A percentile compares a stretch with the other conserved stretches of the same genome.
These are phyloP conservation scores for Heliocidaris tuberculata DNA, from an alignment of 35 echinoderm and acorn worm species.

Conservation along the genomic window DNA sequence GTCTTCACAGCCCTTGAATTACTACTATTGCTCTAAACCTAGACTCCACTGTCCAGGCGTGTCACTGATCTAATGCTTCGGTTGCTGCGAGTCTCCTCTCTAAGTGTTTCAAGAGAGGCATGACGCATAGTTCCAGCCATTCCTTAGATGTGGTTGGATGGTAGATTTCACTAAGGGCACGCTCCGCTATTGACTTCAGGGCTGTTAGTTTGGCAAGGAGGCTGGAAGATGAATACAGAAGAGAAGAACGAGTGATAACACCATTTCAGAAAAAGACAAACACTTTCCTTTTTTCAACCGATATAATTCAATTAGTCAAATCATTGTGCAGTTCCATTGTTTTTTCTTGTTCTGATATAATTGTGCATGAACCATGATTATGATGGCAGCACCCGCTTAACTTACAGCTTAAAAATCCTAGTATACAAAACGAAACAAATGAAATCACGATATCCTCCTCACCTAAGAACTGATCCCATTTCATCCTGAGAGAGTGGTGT, in stretches of 20 bases:
- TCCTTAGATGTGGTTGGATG: constrained; percentile 43
- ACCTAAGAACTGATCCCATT: constrained; percentile 32
- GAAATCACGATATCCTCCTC: background rate
- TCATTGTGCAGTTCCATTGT: too few species aligned
- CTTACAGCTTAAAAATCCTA: too few species aligned
- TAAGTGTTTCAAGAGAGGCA: constrained; percentile 45
- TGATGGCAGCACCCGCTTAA: too few species aligned
- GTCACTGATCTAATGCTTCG: background rate
- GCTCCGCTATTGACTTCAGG: background rate
- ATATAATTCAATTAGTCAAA: background rate
- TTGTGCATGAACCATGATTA: too few species aligned
- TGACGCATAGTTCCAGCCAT: constrained; percentile 53
- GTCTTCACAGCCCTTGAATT: background rate
- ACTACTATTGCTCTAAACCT: background rate
- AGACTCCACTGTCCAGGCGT: background rate
- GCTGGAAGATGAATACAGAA: background rate
- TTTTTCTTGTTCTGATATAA: too few species aligned
- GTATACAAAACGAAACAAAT: background rate
- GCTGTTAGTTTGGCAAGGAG: constrained; percentile 15
- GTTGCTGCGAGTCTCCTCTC: constrained; percentile 24
- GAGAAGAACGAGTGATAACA: background rate
- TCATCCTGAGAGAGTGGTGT: background rate
- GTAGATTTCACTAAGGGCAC: constrained; percentile 30
- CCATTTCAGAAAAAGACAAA: background rate
- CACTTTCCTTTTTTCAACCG: background rate